A percentile compares a stretch with the other conserved stretches of the same genome.
Evolutionary conservation across 2,888 invertebrate species (phyloP).

Genomic region (Omphaloscelis lunosa): DNA sequence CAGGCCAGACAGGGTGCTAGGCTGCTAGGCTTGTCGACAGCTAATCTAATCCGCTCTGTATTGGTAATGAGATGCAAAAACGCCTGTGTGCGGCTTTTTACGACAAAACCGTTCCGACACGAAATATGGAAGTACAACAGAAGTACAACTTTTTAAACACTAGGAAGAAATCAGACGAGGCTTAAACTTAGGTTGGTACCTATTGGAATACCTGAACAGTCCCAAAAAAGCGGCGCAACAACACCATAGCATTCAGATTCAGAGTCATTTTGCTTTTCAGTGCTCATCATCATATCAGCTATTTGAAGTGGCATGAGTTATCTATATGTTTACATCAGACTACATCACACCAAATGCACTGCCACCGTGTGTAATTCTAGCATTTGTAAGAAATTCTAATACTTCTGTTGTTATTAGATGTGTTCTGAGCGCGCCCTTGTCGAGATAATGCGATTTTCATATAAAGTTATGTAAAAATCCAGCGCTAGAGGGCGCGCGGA

Average conservation of each 20-base stretch:
- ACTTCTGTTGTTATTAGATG: constrained; percentile 42
- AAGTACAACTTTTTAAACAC: constrained; percentile 3
- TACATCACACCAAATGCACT: not conserved
- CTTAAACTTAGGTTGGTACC: not conserved
- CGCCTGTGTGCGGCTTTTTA: constrained; percentile 63
- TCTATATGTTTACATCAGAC: not conserved
- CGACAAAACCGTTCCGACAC: constrained; percentile 56
- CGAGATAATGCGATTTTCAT: constrained; percentile 79
- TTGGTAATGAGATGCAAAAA: constrained; percentile 70
- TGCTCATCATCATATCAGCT: not conserved
- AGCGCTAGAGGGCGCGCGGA: constrained; percentile 71
- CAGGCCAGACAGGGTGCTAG: constrained; percentile 31
- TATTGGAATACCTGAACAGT: not conserved
- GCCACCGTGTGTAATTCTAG: not conserved
- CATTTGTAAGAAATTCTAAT: not conserved
- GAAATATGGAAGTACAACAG: not conserved
- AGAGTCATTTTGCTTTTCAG: not conserved
- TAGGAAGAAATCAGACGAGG: not conserved
- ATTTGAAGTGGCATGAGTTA: not conserved
- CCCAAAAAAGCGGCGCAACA: not conserved
- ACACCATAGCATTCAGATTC: not conserved
- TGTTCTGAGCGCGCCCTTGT: constrained; percentile 35
- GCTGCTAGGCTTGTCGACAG: constrained; percentile 35
- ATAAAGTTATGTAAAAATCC: constrained; percentile 80
- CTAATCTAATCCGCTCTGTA: constrained; percentile 60